Evolutionary conservation across 1,140 invertebrate species (phyloP).

Genomic region (Solen grandis): DNA sequence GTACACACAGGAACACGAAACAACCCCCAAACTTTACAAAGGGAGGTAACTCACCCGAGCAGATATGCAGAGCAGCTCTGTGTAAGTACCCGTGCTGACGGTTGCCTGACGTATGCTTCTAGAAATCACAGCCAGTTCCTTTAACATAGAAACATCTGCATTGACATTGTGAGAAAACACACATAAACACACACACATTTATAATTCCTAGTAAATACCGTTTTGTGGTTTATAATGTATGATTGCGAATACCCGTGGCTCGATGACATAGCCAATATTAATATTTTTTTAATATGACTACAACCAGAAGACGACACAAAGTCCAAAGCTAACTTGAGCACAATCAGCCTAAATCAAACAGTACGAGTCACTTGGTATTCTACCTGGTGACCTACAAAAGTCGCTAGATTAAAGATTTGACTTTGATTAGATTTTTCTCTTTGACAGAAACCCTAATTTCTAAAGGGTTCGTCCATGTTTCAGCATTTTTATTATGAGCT

Average conservation of each 20-base stretch:
- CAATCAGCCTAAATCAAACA: too few relatives aligned
- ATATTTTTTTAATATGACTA: background rate
- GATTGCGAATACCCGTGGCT: background rate
- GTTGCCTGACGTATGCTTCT: slow-evolving; percentile 71
- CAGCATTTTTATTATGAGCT: too few relatives aligned
- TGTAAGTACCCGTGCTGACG: slow-evolving; percentile 68
- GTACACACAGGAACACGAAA: too few relatives aligned
- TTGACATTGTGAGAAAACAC: background rate
- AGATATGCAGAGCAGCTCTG: slow-evolving; percentile 77
- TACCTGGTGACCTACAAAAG: too few relatives aligned
- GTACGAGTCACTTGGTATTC: too few relatives aligned
- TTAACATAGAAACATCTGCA: slow-evolving; percentile 1
- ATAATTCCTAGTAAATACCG: background rate
- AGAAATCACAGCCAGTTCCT: slow-evolving; percentile 76
- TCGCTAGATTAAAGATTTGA: too few relatives aligned
- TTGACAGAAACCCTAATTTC: too few relatives aligned
- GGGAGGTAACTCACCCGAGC: slow-evolving; percentile 66
- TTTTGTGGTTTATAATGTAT: background rate
- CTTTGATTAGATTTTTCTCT: too few relatives aligned
- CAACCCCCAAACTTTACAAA: too few relatives aligned
- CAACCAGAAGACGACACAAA: background rate
- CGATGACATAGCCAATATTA: background rate
- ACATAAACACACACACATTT: background rate
- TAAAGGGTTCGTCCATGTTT: too few relatives aligned
- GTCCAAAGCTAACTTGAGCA: background rate